phyloP scores from a whole-genome alignment of 2,888 invertebrate genomes.

The Phania funesta region DNA sequence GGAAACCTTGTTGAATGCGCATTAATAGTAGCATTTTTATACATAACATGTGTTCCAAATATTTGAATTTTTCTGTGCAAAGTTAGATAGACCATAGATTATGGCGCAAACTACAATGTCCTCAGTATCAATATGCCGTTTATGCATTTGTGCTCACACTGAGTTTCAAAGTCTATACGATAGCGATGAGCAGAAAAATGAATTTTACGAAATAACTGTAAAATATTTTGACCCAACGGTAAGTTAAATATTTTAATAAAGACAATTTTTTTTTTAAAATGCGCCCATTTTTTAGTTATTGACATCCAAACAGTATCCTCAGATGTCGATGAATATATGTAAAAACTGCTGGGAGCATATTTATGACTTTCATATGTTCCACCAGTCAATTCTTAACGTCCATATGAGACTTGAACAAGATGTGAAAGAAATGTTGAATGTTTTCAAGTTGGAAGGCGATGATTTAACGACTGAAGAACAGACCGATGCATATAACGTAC shows the following conservation, averaged over 20 bases:
- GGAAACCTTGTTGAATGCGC: too few relatives aligned
- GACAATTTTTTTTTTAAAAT: not conserved
- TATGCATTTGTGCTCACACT: not conserved
- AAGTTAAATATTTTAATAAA: not conserved
- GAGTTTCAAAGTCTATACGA: not conserved
- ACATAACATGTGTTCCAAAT: too few relatives aligned
- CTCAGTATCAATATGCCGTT: not conserved
- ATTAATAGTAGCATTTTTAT: too few relatives aligned
- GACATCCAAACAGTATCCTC: not conserved
- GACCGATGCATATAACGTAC: too few relatives aligned
- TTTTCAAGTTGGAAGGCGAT: too few relatives aligned
- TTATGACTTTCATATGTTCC: conserved; percentile 51
- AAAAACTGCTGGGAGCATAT: conserved; percentile 54
- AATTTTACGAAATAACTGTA: conserved; percentile 37
- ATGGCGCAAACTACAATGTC: too few relatives aligned
- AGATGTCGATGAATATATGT: conserved; percentile 19
- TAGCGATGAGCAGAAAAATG: not conserved
- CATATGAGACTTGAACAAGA: not conserved
- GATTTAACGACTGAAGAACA: too few relatives aligned
- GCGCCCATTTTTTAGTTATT: not conserved
- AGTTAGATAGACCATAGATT: too few relatives aligned
- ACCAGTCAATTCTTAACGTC: conserved; percentile 8
- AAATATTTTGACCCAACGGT: not conserved
- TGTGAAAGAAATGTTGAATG: not conserved
- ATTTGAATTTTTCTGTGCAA: too few relatives aligned